Percentiles rank a stretch among this genome's conserved stretches.
Evolutionary conservation across 2,888 invertebrate genomes (phyloP).

Genomic region (Habrosyne pyritoides): DNA sequence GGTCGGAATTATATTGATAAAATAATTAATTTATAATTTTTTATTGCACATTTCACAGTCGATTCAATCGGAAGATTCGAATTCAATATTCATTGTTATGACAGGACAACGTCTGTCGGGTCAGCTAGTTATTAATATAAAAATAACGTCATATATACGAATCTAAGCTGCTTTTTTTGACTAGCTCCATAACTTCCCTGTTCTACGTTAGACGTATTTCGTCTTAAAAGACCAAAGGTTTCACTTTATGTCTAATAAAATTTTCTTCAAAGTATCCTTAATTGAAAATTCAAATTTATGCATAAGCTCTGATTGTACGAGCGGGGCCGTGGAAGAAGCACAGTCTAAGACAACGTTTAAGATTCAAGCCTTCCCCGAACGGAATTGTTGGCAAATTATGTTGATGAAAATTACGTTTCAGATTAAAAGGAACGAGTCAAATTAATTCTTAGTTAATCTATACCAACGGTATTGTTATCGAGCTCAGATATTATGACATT

Average conservation of each 20-base stretch:
- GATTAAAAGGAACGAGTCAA: conserved; percentile 61
- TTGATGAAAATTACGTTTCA: conserved; percentile 65
- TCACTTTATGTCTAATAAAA: conserved; percentile 82
- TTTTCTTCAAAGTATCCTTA: conserved; percentile 81
- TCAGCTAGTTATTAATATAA: too few relatives aligned
- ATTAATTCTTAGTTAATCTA: conserved; percentile 54
- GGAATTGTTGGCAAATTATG: conserved; percentile 67
- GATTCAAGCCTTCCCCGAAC: conserved; percentile 61
- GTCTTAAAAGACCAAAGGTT: conserved; percentile 79
- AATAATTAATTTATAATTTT: too few relatives aligned
- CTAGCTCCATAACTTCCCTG: conserved; percentile 41
- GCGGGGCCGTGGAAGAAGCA: conserved; percentile 49
- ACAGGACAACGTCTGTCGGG: too few relatives aligned
- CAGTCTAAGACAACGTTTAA: conserved; percentile 60
- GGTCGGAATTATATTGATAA: too few relatives aligned
- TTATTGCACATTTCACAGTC: too few relatives aligned
- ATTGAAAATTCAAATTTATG: conserved; percentile 84
- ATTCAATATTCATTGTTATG: too few relatives aligned
- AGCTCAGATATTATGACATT: background rate
- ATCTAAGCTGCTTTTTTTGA: too few relatives aligned
- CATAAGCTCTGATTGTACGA: conserved; percentile 82
- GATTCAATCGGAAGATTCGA: too few relatives aligned
- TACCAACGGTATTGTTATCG: conserved; percentile 25
- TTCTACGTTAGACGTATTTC: conserved; percentile 71
- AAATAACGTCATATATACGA: too few relatives aligned